Conservation (phyloP, 2,113 vertebrate genomes). For the Crypturellus undulatus region DNA sequence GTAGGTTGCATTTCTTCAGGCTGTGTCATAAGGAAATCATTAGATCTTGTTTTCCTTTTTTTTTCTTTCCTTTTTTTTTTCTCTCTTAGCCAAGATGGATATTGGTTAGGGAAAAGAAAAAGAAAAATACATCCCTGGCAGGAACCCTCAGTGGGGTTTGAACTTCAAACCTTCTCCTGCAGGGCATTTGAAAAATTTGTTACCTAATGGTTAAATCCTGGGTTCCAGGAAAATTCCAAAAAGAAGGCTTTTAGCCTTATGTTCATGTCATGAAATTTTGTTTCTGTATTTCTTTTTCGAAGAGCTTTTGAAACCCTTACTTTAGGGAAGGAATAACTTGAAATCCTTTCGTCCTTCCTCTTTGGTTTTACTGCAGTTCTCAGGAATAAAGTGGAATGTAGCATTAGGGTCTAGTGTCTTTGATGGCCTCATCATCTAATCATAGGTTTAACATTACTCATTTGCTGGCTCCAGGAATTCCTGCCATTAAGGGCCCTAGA, state of each 20-base stretch:
- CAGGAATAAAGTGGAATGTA: conserved; percentile 77
- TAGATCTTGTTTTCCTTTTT: conserved; percentile 77
- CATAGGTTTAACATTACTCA: conserved; percentile 94
- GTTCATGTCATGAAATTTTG: conserved; percentile 50
- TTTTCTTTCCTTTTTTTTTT: neutral
- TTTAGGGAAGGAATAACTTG: conserved; percentile 47
- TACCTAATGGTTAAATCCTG: conserved; percentile 72
- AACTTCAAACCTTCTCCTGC: conserved; percentile 75
- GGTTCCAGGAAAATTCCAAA: conserved; percentile 69
- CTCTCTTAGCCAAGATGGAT: conserved; percentile 58
- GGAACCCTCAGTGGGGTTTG: conserved; percentile 74
- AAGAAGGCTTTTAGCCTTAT: conserved; percentile 50
- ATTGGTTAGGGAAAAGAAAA: conserved; percentile 68
- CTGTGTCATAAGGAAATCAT: conserved; percentile 85
- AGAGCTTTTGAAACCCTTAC: conserved; percentile 68
- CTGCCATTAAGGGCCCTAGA: conserved; percentile 93
- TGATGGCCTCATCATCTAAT: conserved; percentile 88
- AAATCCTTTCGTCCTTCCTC: conserved; percentile 72
- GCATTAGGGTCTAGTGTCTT: conserved; percentile 83
- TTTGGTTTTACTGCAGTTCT: conserved; percentile 82
- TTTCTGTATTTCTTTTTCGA: neutral
- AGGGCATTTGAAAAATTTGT: conserved; percentile 76
- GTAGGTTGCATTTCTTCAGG: conserved; percentile 77
- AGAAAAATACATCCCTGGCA: conserved; percentile 72
- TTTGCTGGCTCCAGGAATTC: conserved; percentile 91